Evolutionary conservation across 2,888 invertebrate genomes (phyloP), one percentile per base, ranked within the genome.

Genomic region (Thymelicus sylvestris): DNA sequence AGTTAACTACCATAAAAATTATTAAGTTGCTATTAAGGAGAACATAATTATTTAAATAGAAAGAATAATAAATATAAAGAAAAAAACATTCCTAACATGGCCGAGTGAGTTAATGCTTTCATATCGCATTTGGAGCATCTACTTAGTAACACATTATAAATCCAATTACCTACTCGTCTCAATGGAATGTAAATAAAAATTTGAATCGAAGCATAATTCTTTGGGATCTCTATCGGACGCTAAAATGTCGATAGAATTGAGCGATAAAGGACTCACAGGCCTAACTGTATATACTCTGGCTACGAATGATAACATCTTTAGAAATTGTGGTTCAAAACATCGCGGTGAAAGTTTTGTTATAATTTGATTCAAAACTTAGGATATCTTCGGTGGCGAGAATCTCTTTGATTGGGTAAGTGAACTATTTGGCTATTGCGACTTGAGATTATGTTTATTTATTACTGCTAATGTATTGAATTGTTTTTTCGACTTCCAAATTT

Each of bases 211-310:
- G 66, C 67, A 71, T 81, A 81, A 81, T 80, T 82, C 74, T 71
- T 76, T 74, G 75, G 78, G 78, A 81, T 77, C 74, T 78, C 77
- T 81, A 80, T 79, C 76, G 78, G 78, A 81, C 80, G 77, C 78
- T 78, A 75, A 80, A 76, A 76, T 73, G 77, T 79, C 78, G 86
- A 86, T 86, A 78, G 74, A 75, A 76, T 63, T 74, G 71, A 31
- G 72, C 71, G 87, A 87, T 88, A 88, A 82, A 89, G 89, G 89
- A 88, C 83, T 80, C 81, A 76, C 73, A 77, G 76, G 72, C 68
- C 71, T 84, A 85, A 83, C 86, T 80, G 84, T 86, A 31, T 19
- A 80, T 76, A 77, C 73, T 76, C 76, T 75, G 76, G 78, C 76
- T 72, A 72, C 68, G 72, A 55, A 55, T 66, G 87, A 88, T 89